Conservation (phyloP, 2,113 vertebrate species). For the Phyllostomus hastatus region DNA sequence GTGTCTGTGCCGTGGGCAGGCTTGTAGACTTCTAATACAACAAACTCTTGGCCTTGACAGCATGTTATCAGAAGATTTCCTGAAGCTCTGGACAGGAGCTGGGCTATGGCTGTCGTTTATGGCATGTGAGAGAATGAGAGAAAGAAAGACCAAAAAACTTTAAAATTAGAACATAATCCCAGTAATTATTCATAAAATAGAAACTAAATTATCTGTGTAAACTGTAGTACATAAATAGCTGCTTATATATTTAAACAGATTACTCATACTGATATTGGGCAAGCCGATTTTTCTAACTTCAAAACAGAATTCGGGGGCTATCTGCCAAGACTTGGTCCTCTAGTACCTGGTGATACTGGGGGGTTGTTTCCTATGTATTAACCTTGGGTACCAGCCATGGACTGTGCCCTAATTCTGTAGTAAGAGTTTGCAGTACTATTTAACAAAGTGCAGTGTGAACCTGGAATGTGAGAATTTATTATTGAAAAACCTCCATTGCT, state of each 20-base stretch:
- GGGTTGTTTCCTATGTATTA: rapidly evolving
- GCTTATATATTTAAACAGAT: background rate
- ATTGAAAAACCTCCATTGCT: background rate
- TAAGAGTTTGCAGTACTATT: background rate
- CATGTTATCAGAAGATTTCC: background rate
- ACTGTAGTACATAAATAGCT: background rate
- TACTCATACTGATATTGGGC: background rate
- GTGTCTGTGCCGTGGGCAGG: background rate
- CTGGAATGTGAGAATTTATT: constrained; percentile 39
- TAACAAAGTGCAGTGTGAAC: background rate
- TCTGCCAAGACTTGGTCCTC: background rate
- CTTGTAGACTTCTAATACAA: background rate
- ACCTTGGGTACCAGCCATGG: background rate
- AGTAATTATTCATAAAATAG: constrained; percentile 3
- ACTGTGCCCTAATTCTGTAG: background rate
- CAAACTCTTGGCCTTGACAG: background rate
- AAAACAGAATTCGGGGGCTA: constrained; percentile 10
- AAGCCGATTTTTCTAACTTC: constrained; percentile 7
- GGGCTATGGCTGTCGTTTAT: background rate
- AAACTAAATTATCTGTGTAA: background rate
- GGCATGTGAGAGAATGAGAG: background rate
- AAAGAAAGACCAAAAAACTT: background rate
- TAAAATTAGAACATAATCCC: background rate
- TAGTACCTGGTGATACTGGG: background rate
- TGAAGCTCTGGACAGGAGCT: background rate